These are phyloP conservation scores for Orthosia cruda DNA, from an alignment of 2,888 invertebrate species.

Conservation along the genomic window DNA sequence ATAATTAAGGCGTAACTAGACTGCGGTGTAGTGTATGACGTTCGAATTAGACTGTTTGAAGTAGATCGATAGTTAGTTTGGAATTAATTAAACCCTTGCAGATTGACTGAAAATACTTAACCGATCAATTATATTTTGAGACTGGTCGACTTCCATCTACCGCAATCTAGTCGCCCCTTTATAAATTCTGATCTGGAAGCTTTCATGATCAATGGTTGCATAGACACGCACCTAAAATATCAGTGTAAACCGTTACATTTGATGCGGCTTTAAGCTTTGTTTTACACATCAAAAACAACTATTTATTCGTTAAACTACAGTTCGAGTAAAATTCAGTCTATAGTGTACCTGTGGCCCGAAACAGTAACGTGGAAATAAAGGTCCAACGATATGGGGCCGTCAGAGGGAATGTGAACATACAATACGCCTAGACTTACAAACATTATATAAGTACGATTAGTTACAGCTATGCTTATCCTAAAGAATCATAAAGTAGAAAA, in stretches of 20 bases:
- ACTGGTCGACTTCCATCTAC: not conserved
- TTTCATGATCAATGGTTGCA: not conserved
- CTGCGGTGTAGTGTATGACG: not conserved
- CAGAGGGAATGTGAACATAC: constrained; percentile 65
- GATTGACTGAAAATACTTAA: not conserved
- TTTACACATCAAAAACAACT: constrained; percentile 37
- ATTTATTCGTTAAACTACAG: constrained; percentile 59
- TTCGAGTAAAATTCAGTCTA: constrained; percentile 68
- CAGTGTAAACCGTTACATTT: constrained; percentile 13
- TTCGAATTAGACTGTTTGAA: not conserved
- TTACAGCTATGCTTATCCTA: constrained; percentile 65
- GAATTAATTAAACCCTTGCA: not conserved
- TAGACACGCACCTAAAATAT: not conserved
- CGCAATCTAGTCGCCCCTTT: not conserved
- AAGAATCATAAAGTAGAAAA: constrained; percentile 62
- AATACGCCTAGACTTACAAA: constrained; percentile 61
- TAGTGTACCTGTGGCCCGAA: constrained; percentile 50
- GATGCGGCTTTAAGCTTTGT: constrained; percentile 17
- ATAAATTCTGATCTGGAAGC: not conserved
- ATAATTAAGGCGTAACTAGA: not conserved
- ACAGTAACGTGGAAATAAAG: constrained; percentile 40
- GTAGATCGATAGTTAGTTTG: not conserved
- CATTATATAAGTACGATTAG: constrained; percentile 63
- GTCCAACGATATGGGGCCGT: constrained; percentile 47
- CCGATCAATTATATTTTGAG: not conserved